Percentiles rank a stretch among this genome's conserved stretches.
phyloP scores from a whole-genome alignment of 2,888 invertebrate genomes.

The Nomada flava region DNA sequence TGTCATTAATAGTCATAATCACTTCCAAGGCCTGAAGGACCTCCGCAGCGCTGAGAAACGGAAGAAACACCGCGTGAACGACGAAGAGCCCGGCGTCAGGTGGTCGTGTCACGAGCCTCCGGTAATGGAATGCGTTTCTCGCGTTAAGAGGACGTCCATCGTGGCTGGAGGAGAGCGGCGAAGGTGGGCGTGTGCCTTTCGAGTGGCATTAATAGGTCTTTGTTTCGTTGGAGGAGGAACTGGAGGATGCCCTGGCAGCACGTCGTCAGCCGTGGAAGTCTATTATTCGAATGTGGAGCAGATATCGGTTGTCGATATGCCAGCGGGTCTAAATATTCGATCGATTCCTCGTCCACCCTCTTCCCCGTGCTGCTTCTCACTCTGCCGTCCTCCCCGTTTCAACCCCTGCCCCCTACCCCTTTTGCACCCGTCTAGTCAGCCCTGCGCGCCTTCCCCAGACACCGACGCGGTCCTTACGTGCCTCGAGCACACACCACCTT shows the following conservation, averaged over 20 bases:
- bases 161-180: not conserved
- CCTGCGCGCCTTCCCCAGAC: conserved; percentile 8
- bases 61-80: not conserved
- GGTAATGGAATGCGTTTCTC: conserved; percentile 53
- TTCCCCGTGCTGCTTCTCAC: conserved; percentile 11
- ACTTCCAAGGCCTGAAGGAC: too few relatives aligned
- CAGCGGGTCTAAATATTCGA: conserved; percentile 74
- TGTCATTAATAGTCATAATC: too few relatives aligned
- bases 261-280: conserved; percentile 70
- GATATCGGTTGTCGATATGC: conserved; percentile 82
- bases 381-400: not conserved
- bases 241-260: conserved; percentile 61
- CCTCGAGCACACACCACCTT: not conserved
- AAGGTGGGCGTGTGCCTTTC: conserved; percentile 64
- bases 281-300: conserved; percentile 82
- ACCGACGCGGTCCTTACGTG: conserved; percentile 32
- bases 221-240: conserved; percentile 69
- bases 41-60: too few relatives aligned
- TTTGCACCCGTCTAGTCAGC: not conserved
- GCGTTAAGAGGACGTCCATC: conserved; percentile 40
- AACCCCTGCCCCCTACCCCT: not conserved
- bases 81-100: not conserved
- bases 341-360: conserved; percentile 57
- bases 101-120: conserved; percentile 31
- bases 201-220: conserved; percentile 80